These are phyloP conservation scores for Trichoplusia ni DNA, from an alignment of 1,140 invertebrate species.

Conservation along the genomic window DNA sequence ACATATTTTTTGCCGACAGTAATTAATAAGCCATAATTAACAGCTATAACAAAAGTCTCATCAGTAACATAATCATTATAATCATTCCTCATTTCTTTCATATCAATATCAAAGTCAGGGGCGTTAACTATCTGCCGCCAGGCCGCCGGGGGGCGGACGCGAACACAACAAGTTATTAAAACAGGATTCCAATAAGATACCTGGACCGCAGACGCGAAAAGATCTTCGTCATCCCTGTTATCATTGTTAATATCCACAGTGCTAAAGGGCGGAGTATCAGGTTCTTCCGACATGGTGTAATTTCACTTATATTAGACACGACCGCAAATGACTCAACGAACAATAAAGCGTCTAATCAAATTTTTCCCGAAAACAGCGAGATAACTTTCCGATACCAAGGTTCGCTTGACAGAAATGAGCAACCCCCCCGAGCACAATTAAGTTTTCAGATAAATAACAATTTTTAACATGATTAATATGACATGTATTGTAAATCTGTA, in stretches of 20 bases:
- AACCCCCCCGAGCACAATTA: slow-evolving; percentile 8
- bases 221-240: slow-evolving; percentile 88
- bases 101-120: slow-evolving; percentile 48
- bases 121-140: slow-evolving; percentile 58
- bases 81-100: neutral
- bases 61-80: neutral
- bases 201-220: slow-evolving; percentile 90
- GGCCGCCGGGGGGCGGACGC: slow-evolving; percentile 51
- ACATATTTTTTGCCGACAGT: too few relatives aligned
- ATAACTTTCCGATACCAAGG: slow-evolving; percentile 46
- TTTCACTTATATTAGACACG: slow-evolving; percentile 18
- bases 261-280: slow-evolving; percentile 87
- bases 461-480: slow-evolving; percentile 21
- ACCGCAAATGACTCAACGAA: slow-evolving; percentile 8
- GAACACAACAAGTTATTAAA: slow-evolving; percentile 47
- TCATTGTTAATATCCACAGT: slow-evolving; percentile 86
- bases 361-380: slow-evolving; percentile 50
- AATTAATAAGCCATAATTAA: slow-evolving; percentile 14
- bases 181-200: slow-evolving; percentile 82
- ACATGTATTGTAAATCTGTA: neutral
- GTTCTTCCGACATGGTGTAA: slow-evolving; percentile 83
- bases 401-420: slow-evolving; percentile 38
- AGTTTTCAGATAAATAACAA: neutral
- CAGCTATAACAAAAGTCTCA: neutral
- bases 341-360: slow-evolving; percentile 35